Percentiles rank a stretch among this genome's conserved stretches.
Conservation (phyloP, 2,113 vertebrate species). For the Rhagologus leucostigma region DNA sequence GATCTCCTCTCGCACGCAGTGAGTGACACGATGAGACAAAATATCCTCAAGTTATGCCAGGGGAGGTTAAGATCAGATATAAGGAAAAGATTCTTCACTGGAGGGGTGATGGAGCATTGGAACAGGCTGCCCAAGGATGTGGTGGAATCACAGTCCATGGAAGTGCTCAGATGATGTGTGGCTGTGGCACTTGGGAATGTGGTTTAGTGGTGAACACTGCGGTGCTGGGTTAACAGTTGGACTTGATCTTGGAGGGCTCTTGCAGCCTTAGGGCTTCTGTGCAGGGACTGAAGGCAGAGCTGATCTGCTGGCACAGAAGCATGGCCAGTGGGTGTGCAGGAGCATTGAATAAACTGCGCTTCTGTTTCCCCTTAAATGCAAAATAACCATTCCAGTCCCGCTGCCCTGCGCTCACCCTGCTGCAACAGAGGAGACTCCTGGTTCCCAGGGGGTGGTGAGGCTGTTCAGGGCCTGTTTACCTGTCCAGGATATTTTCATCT, state of each 20-base stretch:
- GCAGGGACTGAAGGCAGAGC: fast-evolving
- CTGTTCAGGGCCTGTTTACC: not conserved
- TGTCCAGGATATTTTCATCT: not conserved
- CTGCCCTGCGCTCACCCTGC: not conserved
- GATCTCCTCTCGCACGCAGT: too few species aligned
- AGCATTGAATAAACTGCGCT: not conserved
- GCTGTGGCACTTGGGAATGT: fast-evolving
- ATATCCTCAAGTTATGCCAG: not conserved
- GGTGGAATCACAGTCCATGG: too few species aligned
- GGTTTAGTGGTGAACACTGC: not conserved
- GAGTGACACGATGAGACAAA: not conserved
- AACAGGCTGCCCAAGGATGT: not conserved
- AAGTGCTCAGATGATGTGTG: fast-evolving
- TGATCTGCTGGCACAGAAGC: not conserved
- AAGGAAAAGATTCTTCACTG: not conserved
- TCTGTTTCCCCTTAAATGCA: not conserved
- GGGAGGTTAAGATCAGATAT: not conserved
- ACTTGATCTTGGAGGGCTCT: not conserved
- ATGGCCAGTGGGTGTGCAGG: not conserved
- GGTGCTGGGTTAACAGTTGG: not conserved
- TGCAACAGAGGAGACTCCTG: not conserved
- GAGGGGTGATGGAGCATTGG: too few species aligned
- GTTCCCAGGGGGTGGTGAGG: too few species aligned
- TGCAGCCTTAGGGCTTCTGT: not conserved
- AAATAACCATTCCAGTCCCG: not conserved